Evolutionary conservation across 2,113 vertebrate species (phyloP).

Genomic region (Mus pahari): DNA sequence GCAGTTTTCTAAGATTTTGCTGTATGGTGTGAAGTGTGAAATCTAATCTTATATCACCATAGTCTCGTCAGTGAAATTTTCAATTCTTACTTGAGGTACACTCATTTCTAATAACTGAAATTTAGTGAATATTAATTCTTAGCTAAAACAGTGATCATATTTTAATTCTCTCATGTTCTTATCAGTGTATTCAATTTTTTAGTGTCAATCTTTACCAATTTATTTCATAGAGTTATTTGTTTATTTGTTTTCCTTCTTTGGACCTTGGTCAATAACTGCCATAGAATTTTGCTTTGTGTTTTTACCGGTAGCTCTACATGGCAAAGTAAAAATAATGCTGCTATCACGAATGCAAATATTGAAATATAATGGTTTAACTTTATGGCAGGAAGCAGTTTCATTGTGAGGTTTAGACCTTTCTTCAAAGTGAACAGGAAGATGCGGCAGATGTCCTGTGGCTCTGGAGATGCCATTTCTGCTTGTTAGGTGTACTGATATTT

Average conservation of each 20-base stretch:
- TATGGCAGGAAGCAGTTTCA: background rate
- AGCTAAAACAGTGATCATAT: background rate
- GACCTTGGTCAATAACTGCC: too few relatives aligned
- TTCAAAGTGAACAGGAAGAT: background rate
- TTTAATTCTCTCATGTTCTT: background rate
- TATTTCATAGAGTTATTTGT: too few relatives aligned
- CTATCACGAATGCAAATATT: too few relatives aligned
- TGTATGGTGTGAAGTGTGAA: background rate
- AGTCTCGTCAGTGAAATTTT: background rate
- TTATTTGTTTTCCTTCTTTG: too few relatives aligned
- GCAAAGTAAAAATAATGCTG: too few relatives aligned
- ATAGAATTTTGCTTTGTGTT: too few relatives aligned
- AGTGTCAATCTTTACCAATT: too few relatives aligned
- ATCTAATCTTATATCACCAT: background rate
- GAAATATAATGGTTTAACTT: too few relatives aligned
- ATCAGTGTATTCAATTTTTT: background rate
- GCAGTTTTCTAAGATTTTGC: background rate
- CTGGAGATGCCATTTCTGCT: background rate
- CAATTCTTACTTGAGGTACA: background rate
- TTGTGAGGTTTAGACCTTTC: background rate
- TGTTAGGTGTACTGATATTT: background rate
- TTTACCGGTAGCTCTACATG: too few relatives aligned
- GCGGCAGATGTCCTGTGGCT: background rate
- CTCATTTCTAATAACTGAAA: background rate
- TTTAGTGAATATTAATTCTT: background rate